Base-by-base conservation (phyloP, 2,797 vertebrate genomes). In the Enteromius treurensis region DNA sequence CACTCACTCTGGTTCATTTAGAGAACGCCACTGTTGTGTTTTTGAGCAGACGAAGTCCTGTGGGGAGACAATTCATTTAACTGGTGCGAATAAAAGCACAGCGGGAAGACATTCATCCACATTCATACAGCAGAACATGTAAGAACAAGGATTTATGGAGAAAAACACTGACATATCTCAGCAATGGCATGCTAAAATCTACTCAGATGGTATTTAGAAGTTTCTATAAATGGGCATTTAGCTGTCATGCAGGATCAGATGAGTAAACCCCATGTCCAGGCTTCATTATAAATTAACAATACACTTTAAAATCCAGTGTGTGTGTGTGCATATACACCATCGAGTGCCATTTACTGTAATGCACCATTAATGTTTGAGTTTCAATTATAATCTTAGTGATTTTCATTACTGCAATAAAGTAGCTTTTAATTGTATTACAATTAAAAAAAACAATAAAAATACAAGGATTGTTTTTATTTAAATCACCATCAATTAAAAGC, bases 121-220 rank as follows among this genome's bases (percentile, higher is more conserved):
- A 64, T 65, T 55, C 80, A 82, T 64, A 15, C 80, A 8, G 60
- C 70, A 65, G 42, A 74, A 74, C 79, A 60, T 15, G 37, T 0
- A 42, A 91, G 86, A 91, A 92, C 92, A 89, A 90, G 91, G 91
- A 92, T 92, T 87, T 76, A 88, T 79, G 90, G 87, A 87, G 92
- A 65, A 69, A 49, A 65, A 37, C 80, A 76, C 13, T 53, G 47
- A 76, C 58, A 14, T 49, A 21, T 67, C 45, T 82, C n/a, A 75
- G 45, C 60, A 65, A 29, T 65, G 13, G 47, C 37, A 34, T 7
- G 9, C 15, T 45, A 7, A 47, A 58, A 45, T 58, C 14, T 71
- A 60, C 70, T 70, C 65, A 80, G n/a, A 80, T 7, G 29, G 8
- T 19, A 68, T 51, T 68, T 53, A 70, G 40, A 34, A 71, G 58